phyloP scores from a whole-genome alignment of 2,113 vertebrate species.

The Engystomops pustulosus region DNA sequence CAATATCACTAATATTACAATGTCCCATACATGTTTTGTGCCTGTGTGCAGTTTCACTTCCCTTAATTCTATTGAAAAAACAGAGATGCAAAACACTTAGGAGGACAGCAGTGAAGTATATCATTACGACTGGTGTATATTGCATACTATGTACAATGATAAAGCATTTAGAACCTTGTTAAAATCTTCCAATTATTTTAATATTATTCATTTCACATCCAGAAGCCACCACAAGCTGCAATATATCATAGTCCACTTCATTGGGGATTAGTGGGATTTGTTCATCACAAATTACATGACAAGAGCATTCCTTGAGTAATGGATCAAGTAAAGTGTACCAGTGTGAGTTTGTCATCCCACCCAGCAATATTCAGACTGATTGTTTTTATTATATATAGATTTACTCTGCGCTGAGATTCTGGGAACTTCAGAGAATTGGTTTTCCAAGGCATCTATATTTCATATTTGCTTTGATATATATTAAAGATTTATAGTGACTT shows the following conservation, averaged over 20 bases:
- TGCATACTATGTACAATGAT: not conserved
- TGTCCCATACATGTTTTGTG: not conserved
- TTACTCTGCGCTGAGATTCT: not conserved
- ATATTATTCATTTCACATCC: not conserved
- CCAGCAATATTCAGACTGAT: not conserved
- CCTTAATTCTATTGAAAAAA: not conserved
- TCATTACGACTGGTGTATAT: too few relatives aligned
- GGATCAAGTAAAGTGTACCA: conserved; percentile 18
- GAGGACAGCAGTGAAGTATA: not conserved
- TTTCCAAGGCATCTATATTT: not conserved
- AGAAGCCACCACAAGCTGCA: not conserved
- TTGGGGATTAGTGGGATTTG: conserved; percentile 20
- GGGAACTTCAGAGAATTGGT: conserved; percentile 4
- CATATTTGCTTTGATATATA: conserved; percentile 12
- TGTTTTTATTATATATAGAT: conserved; percentile 4
- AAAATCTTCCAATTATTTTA: not conserved
- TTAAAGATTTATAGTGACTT: not conserved
- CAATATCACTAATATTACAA: too few relatives aligned
- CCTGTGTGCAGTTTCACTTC: not conserved
- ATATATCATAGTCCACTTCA: not conserved
- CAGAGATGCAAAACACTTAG: conserved; percentile 3
- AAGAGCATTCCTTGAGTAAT: conserved; percentile 22
- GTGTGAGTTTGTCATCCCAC: not conserved
- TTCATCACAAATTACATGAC: conserved; percentile 28
- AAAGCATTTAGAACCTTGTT: not conserved